phyloP scores from a whole-genome alignment of 1,140 invertebrate species.

The Drepana arcuata region DNA sequence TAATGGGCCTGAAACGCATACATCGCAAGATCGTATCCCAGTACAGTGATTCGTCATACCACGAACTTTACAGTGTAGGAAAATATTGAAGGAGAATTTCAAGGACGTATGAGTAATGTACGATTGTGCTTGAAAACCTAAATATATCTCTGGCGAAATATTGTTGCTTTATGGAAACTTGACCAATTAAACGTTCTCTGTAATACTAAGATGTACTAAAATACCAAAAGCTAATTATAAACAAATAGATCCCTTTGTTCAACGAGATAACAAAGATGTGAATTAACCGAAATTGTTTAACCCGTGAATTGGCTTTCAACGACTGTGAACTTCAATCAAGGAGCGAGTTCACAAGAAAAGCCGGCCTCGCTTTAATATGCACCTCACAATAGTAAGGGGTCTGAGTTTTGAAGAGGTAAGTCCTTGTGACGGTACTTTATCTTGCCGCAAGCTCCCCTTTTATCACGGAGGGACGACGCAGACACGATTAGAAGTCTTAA shows the following conservation, averaged over 20 bases:
- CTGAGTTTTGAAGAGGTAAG: slow-evolving; percentile 56
- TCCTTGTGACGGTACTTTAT: slow-evolving; percentile 57
- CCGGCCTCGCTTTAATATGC: slow-evolving; percentile 57
- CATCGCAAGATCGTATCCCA: too few species aligned
- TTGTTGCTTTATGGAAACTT: too few species aligned
- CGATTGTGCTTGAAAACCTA: too few species aligned
- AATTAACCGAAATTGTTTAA: slow-evolving; percentile 39
- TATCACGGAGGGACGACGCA: slow-evolving; percentile 22
- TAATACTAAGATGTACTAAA: too few species aligned
- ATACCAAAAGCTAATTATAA: slow-evolving; percentile 18
- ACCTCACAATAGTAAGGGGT: slow-evolving; percentile 57
- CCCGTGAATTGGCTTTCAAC: slow-evolving; percentile 37
- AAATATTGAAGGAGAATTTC: too few species aligned
- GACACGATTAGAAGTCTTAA: slow-evolving; percentile 61
- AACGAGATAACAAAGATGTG: slow-evolving; percentile 15
- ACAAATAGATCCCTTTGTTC: slow-evolving; percentile 12
- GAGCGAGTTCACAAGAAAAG: slow-evolving; percentile 44
- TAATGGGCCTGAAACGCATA: too few species aligned
- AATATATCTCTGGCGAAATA: too few species aligned
- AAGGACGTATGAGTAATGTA: too few species aligned
- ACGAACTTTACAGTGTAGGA: too few species aligned
- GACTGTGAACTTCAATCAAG: slow-evolving; percentile 45
- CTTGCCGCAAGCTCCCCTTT: slow-evolving; percentile 50
- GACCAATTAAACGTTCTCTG: too few species aligned
- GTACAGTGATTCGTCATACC: too few species aligned